Base-by-base conservation (phyloP, 2,797 vertebrate species). In the Amblyraja radiata region DNA sequence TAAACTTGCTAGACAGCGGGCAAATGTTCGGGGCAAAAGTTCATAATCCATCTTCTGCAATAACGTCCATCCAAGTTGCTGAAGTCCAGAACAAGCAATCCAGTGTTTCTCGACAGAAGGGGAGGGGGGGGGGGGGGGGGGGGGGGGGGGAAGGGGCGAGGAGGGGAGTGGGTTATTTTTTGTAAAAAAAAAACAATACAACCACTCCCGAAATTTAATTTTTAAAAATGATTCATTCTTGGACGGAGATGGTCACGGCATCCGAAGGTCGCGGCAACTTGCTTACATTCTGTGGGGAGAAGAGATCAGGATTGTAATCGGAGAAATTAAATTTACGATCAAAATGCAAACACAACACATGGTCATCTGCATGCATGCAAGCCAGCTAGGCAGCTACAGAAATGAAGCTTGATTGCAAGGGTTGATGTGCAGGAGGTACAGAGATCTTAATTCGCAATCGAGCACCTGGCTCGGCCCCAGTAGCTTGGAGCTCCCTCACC, bases 1-100 rank as follows among this genome's bases (percentile, higher is more conserved):
- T 91, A 32, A 74, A 93, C 58, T 93, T 91, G 46, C 88, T 92
- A 32, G 71, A 84, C 93, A 94, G 93, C 73, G 94, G 93, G 46
- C 93, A 93, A 65, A 54, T 6, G n/a, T 68, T 21, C 90, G 28
- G 71, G 54, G 36, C 13, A 6, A 13, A 54, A 76, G 23, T 76
- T 39, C 36, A 39, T 21, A 65, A 32, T 65, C 25, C 83, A 46
- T 92, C 36, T 68, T 58, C 90, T n/a, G 39, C 36, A 76, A n/a
- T 8, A 54, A 39, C 39, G 73, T 36, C 14, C 36, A 54, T 92
- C 71, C 32, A 73, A 54, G 61, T 58, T 10, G n/a, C 28, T 28
- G n/a, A 68, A 16, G 36, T 88, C 63, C 58, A 88, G 14, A 18
- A 16, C 16, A 68, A 88, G 63, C n/a, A 88, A 36, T 68, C 61